Base-by-base conservation (phyloP, 1,140 invertebrate genomes). In the Meteorus sp. region DNA sequence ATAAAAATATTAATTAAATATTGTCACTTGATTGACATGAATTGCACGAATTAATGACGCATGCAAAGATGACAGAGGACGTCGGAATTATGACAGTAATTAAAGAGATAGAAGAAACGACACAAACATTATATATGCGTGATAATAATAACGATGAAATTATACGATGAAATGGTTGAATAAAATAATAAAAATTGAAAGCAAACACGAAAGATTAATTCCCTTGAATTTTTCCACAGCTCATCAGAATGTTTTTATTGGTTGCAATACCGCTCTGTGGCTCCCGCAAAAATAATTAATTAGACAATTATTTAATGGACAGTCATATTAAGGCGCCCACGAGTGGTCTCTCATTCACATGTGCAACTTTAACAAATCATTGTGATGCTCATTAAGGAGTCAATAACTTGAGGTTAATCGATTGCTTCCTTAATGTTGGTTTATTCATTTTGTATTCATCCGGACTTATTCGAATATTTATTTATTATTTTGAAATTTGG, bases 351-450 rank as follows among this genome's bases (percentile, higher is more conserved):
- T 11, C 23, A 53, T 51, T 5, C 35, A 58, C 43, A 61, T 56
- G 33, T 62, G 53, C 58, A 20, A n/a, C n/a, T n/a, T n/a, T 33
- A 64, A 45, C 50, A 45, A 64, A 66, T 72, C 58, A 64, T 73
- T 68, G 69, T 66, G 71, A 56, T 35, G 60, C 62, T 71, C 70
- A 73, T 77, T 72, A 76, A 76, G 56, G 71, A 69, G 71, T 72
- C 70, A 74, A 76, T 77, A 70, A 53, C 62, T 57, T 27, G 61
- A 62, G 76, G 75, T 79, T 73, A 79, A 79, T 50, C 13, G 9
- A 66, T 66, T 71, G 61, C 65, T 70, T 69, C 47, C 60, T 63
- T 55, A 65, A 67, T 39, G 37, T 57, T 56, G 65, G n/a, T 33
- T 69, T 73, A 66, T 53, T n/a, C n/a, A n/a, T n/a, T n/a, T n/a